A percentile compares a stretch with the other conserved stretches of the same genome.
phyloP scores from a whole-genome alignment of 1,140 invertebrate species.

The Ptiloglossa arizonensis region DNA sequence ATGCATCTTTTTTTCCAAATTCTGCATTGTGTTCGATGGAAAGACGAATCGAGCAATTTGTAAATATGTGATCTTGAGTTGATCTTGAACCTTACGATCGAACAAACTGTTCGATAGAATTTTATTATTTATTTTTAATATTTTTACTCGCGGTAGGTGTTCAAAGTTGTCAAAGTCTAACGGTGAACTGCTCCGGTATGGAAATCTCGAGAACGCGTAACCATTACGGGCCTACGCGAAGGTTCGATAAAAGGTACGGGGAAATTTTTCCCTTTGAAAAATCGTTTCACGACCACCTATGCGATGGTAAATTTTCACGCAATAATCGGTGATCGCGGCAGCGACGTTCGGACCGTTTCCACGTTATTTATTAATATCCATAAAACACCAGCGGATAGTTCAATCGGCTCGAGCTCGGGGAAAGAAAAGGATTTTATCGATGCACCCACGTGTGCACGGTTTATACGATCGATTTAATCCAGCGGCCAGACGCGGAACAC shows the following conservation, averaged over 20 bases:
- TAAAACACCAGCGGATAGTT: constrained; percentile 41
- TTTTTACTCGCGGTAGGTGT: too few relatives aligned
- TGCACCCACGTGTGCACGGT: constrained; percentile 31
- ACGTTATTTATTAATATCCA: constrained; percentile 56
- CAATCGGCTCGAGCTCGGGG: not conserved
- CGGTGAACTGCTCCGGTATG: not conserved
- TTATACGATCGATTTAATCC: constrained; percentile 63
- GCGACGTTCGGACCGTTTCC: constrained; percentile 4
- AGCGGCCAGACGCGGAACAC: constrained; percentile 30
- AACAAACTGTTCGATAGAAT: too few relatives aligned
- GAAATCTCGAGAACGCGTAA: not conserved
- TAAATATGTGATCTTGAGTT: too few relatives aligned
- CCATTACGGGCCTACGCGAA: constrained; percentile 2
- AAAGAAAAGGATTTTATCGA: constrained; percentile 55
- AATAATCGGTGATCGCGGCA: constrained; percentile 29
- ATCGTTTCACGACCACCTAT: constrained; percentile 22
- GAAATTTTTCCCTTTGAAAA: not conserved
- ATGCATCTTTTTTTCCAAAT: too few relatives aligned
- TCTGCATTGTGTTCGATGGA: too few relatives aligned
- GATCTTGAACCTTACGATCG: too few relatives aligned
- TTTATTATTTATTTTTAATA: too few relatives aligned
- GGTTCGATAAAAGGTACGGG: not conserved
- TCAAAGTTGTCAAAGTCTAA: too few relatives aligned
- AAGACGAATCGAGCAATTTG: too few relatives aligned
- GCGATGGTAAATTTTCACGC: constrained; percentile 44